Evolutionary conservation across 2,888 invertebrate species (phyloP), one percentile per base, ranked within the genome.

Genomic region (Ichneumoninae sp.): DNA sequence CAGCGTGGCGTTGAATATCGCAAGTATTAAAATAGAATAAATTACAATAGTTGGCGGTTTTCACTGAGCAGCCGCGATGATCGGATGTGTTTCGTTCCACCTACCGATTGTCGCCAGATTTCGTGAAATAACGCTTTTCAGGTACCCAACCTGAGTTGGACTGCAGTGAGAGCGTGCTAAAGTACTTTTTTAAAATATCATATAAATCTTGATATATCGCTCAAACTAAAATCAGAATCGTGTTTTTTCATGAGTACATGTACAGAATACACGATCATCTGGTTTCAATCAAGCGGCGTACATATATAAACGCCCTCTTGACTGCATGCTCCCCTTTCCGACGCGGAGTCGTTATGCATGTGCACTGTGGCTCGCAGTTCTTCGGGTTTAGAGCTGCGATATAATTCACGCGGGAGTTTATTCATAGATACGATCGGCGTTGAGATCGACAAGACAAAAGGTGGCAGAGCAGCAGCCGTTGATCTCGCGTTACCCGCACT

Each of bases 361-460:
- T 10, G 60, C 30, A 62, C 16, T 33, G 16, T 33, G 13, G 16
- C 60, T 33, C 33, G 33, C 60, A 62, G 16, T 74, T 74, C 76
- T 83, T 80, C 62, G 71, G 68, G 80, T 44, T 77, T 77, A 72
- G 80, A 76, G 66, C 76, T 47, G 60, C 76, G 83, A 72, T 83
- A 83, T 80, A 83, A 83, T 83, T 83, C 83, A 83, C 83, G 80
- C 66, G 71, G 57, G 66, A 76, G 80, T 83, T 83, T 80, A 83
- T 83, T 83, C 83, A 76, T 52, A 80, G 83, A 83, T 83, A 83
- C 83, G 76, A 83, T 83, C 83, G 76, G 66, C 76, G 71, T 76
- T 77, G 76, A 83, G 80, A 83, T 83, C 80, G 83, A 83, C 83
- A 83, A 80, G 80, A 83, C 83, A 83, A 83, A 83, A 83, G 83